Base-by-base conservation (phyloP, 2,888 invertebrate genomes). In the Synergus itoensis region DNA sequence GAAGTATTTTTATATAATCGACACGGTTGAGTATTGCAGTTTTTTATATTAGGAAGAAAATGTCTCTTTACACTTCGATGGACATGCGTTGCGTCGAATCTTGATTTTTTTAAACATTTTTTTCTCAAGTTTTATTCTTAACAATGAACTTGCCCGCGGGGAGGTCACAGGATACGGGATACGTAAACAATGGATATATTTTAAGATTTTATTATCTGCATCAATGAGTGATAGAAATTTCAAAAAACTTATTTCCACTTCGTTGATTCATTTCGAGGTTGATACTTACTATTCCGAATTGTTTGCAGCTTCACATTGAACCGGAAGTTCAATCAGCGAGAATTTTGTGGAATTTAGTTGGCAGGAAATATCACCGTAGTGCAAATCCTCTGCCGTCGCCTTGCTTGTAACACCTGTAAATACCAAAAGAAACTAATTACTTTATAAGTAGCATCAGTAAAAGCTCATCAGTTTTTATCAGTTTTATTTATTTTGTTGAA, bases 301-400 rank as follows among this genome's bases (percentile, higher is more conserved):
- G 85, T 94, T 94, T 28, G 93, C 94, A 0, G 92, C 89, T 43
- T 93, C 93, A 86, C 96, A 96, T 80, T 92, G 93, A 14, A 93
- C 88, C 7, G 94, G 94, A 28, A 95, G 89, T 1, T 94, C 92
- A 53, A 92, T 92, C 12, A 94, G 88, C 28, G 92, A 90, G 82
- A 94, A 93, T 28, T 94, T 93, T 9, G 94, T 93, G 16, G 94
- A 94, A 91, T 97, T 97, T 82, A 97, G 94, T 92, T 97, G 96
- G 89, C 98, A 98, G 0, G 96, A 94, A 87, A 96, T 96, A 92
- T 98, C 98, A 11, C 98, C 98, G 88, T 97, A 98, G 90, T 96
- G 96, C 77, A 98, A 93, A 90, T 97, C 97, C 28, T 95, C 95
- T 3, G 97, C 97, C 62, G 97, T 96, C 86, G 96, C 96, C 91